Percentiles rank a stretch among this genome's conserved stretches.
Conservation (phyloP, 2,113 vertebrate species). For the Apeltes quadracus region DNA sequence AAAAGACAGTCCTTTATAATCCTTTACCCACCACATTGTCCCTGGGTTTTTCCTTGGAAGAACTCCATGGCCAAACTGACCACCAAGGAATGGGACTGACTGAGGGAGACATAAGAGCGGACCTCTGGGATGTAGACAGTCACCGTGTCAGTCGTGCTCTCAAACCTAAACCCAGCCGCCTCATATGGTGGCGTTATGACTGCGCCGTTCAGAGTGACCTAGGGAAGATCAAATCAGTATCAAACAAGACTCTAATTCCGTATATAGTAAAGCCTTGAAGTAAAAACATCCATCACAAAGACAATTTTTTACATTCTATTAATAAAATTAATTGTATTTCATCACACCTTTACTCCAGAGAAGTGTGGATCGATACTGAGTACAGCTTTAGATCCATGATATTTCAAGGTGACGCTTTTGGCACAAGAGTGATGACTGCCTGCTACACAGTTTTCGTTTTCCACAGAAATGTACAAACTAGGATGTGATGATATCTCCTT, state of each 20-base stretch:
- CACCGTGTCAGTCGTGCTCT: conserved; percentile 59
- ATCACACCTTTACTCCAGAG: conserved; percentile 56
- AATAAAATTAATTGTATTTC: not conserved
- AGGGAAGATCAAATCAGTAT: conserved; percentile 13
- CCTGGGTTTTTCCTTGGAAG: conserved; percentile 77
- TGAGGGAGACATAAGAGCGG: conserved; percentile 69
- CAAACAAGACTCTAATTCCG: not conserved
- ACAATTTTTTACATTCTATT: too few relatives aligned
- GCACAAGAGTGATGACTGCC: conserved; percentile 54
- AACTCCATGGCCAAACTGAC: conserved; percentile 73
- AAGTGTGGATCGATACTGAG: conserved; percentile 39
- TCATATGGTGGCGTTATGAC: conserved; percentile 64
- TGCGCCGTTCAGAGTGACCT: conserved; percentile 70
- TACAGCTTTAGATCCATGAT: conserved; percentile 56
- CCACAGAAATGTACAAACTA: conserved; percentile 73
- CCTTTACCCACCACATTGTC: conserved; percentile 78
- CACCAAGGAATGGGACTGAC: conserved; percentile 34
- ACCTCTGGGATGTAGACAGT: conserved; percentile 67
- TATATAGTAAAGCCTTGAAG: conserved; percentile 28
- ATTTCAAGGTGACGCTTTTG: conserved; percentile 72
- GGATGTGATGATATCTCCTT: conserved; percentile 67
- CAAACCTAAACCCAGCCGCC: conserved; percentile 66
- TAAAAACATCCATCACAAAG: too few relatives aligned
- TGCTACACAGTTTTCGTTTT: conserved; percentile 64
- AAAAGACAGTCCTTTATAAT: not conserved